Percentiles rank a stretch among this genome's conserved stretches.
Conservation (phyloP, 2,888 invertebrate species). For the Neoascia interrupta region DNA sequence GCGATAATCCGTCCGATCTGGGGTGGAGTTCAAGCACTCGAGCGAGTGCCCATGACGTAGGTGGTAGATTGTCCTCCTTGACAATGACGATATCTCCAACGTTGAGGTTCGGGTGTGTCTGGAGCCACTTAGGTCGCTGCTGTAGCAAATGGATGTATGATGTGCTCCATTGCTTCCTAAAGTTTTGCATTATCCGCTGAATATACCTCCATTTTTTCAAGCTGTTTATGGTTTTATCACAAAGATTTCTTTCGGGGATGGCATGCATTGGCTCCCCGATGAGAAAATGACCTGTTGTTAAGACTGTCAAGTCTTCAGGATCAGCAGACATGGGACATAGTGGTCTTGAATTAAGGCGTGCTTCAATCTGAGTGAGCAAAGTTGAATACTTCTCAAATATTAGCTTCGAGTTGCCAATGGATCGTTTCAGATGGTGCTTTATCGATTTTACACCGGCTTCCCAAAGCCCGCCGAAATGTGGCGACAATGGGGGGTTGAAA, state of each 20-base stretch:
- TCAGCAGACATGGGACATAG: not conserved
- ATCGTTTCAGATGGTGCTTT: not conserved
- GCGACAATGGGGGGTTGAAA: too few species aligned
- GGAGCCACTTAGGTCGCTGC: conserved; percentile 46
- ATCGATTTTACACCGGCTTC: not conserved
- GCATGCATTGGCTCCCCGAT: not conserved
- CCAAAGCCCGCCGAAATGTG: not conserved
- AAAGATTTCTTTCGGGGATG: not conserved
- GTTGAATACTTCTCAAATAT: conserved; percentile 1
- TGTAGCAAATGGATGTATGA: conserved; percentile 50
- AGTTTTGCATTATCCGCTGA: conserved; percentile 35
- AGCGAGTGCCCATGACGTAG: conserved; percentile 9
- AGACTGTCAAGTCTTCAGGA: not conserved
- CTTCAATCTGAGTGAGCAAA: conserved; percentile 1
- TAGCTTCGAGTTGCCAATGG: not conserved
- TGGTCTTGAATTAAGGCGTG: conserved; percentile 1
- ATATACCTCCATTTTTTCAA: conserved; percentile 10
- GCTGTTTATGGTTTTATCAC: not conserved
- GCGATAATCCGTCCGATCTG: not conserved
- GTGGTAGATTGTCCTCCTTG: conserved; percentile 5
- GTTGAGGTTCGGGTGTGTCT: conserved; percentile 24
- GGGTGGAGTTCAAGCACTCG: not conserved
- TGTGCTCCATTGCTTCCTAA: conserved; percentile 49
- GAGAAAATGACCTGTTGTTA: not conserved
- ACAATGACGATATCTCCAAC: conserved; percentile 18